Evolutionary conservation across 2,888 invertebrate genomes (phyloP), one percentile per base, ranked within the genome.

Genomic region (Dascillus cervinus): DNA sequence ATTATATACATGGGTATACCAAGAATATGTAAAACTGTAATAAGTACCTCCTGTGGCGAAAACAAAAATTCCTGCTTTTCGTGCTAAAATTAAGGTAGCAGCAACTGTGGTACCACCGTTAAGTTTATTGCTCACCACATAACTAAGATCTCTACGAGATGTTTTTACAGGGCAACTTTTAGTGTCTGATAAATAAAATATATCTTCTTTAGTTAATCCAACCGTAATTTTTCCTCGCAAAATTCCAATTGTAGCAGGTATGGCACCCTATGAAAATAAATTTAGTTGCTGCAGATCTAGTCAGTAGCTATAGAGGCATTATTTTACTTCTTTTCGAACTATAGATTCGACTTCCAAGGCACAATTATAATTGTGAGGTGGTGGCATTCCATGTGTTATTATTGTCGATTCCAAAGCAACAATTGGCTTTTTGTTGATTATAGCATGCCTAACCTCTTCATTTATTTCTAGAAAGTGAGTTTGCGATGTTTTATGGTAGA

Each of bases 331-430:
- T 41, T 72, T 56, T 49, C 82, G 73, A 11, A 97, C 76, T 37
- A 83, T 75, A 29, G 77, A 66, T 65, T 96, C 91, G 1, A 95
- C 85, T 55, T 77, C 71, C 21, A 77, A 37, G 3, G 95, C 95
- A 15, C 91, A 94, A 45, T 83, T 69, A 26, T 92, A 67, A 67
- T 98, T 98, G 29, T 83, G 70, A 0, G 97, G 97, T 65, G 78
- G 85, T 0, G 96, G 95, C 88, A 98, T 90, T 22, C 98, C 98
- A 67, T 98, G 97, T 1, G 96, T 96, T 38, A 98, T 89, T 41
- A 98, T 94, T 1, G 98, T 92, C 4, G 95, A 94, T 70, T 98
- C 98, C 46, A 98, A 68, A 2, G 96, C 95, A 10, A 98, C 92
- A 37, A 97, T 73, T 4, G 95, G 86, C 43, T 71, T 66, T 13